Evolutionary conservation across 1,140 invertebrate genomes (phyloP).

Genomic region (Zeugodacus cucurbitae): DNA sequence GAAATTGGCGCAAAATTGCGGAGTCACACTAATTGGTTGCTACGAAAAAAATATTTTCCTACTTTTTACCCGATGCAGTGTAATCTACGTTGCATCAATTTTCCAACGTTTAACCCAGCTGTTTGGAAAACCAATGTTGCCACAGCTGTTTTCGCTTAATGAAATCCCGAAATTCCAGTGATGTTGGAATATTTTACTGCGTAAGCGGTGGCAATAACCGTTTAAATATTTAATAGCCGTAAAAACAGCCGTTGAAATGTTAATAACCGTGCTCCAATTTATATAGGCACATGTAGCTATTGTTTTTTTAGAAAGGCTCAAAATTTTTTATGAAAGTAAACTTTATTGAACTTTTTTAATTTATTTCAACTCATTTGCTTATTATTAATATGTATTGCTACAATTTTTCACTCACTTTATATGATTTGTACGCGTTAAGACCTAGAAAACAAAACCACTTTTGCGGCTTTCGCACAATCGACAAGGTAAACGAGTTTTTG

Average conservation of each 20-base stretch:
- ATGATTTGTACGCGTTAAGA: neutral
- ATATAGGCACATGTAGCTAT: neutral
- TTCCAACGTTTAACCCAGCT: neutral
- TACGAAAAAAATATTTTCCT: neutral
- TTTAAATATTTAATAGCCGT: neutral
- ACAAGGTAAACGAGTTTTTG: neutral
- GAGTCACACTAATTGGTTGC: neutral
- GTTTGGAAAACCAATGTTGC: neutral
- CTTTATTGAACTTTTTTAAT: neutral
- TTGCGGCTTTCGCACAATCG: neutral
- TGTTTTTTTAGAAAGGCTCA: neutral
- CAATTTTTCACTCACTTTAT: neutral
- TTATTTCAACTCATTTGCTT: neutral
- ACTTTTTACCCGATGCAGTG: no score
- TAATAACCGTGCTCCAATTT: neutral
- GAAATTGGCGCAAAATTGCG: neutral
- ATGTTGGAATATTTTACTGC: neutral
- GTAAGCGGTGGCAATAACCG: neutral
- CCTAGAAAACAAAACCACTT: conserved; percentile 4
- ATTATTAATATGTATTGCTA: neutral
- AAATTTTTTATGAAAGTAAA: neutral
- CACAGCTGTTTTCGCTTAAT: neutral
- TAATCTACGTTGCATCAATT: neutral
- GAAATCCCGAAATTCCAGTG: neutral
- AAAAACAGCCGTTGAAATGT: neutral